Evolutionary conservation across 2,797 vertebrate genomes (phyloP), one percentile per base, ranked within the genome.

Genomic region (Lateolabrax maculatus): DNA sequence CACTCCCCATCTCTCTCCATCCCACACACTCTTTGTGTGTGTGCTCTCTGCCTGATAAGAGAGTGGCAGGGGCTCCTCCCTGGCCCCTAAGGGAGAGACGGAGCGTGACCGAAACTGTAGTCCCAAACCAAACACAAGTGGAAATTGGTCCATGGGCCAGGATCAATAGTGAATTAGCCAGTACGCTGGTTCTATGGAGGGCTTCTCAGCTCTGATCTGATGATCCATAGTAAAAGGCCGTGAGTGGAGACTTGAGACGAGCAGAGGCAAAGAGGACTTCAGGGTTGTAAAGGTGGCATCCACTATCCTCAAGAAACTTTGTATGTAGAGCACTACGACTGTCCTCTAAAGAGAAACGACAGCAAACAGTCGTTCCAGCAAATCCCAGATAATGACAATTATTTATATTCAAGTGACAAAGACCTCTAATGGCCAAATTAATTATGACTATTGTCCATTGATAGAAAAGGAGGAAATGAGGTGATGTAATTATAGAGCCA

Each of bases 121-220:
- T 95, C 85, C 92, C 92, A 94, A 90, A 93, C 92, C 92, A 94
- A 94, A 92, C 93, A 93, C 86, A 81, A 92, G 89, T 88, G 92
- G 90, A 93, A 92, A 95, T 94, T 90, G 89, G 89, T 93, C 90
- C 79, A 82, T 86, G 87, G 88, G 74, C 84, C 83, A 83, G 89
- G 94, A 95, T 96, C 95, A 93, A 96, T 96, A 96, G 94, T 95
- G 93, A 95, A 96, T 96, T 96, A 96, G 92, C 93, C 94, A 94
- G 94, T 86, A 90, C 74, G 80, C 90, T 94, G 93, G 89, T 90
- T 94, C 92, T 90, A 72, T 81, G 84, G 83, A 88, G 84, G 79
- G 87, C 75, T 87, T 85, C 82, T 89, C 85, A 70, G 79, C 76
- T 90, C 94, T 83, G 92, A 93, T 93, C 92, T 92, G 87, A 88